Conservation (phyloP, 2,797 vertebrate species). For the Otolemur crassicaudatus region DNA sequence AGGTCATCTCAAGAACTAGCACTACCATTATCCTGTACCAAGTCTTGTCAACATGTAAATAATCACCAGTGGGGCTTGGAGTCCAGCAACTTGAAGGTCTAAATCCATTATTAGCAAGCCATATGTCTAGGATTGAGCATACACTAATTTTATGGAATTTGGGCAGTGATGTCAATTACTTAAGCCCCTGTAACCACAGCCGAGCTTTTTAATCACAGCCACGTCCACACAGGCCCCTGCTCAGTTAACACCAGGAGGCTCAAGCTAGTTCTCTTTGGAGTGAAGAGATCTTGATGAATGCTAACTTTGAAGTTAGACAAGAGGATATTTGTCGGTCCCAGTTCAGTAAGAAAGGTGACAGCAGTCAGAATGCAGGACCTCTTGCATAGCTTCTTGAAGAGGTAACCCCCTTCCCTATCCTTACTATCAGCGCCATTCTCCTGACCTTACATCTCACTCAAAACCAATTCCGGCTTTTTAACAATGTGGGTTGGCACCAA, state of each 20-base stretch:
- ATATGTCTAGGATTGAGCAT: neutral
- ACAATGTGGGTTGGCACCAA: neutral
- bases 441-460: neutral
- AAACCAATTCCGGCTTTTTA: neutral
- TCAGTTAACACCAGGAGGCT: neutral
- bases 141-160: neutral
- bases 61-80: neutral
- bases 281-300: neutral
- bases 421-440: neutral
- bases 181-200: neutral
- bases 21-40: neutral
- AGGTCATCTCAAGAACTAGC: constrained; percentile 20
- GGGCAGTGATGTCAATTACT: neutral
- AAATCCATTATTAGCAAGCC: neutral
- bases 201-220: neutral
- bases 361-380: neutral
- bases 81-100: neutral
- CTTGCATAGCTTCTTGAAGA: neutral
- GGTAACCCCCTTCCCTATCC: too few species aligned
- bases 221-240: fast-evolving
- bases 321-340: neutral
- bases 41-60: neutral
- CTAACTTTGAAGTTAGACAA: neutral
- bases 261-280: neutral
- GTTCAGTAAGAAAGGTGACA: neutral